phyloP scores from a whole-genome alignment of 2,113 vertebrate genomes.

The Thryonomys swinderianus region DNA sequence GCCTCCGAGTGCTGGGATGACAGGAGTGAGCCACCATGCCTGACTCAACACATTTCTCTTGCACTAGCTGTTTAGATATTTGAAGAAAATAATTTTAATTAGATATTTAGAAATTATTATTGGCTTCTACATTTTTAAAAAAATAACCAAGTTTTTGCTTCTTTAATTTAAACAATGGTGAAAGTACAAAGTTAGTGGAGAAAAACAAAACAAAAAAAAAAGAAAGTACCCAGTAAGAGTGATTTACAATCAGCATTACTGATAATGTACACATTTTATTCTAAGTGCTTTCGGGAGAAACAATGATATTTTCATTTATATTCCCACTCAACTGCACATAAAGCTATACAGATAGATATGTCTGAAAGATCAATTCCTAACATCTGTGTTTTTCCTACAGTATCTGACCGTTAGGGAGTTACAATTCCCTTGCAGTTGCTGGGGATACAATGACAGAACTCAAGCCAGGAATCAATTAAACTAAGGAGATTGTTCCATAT shows the following conservation, averaged over 20 bases:
- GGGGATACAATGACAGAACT: slow-evolving; percentile 83
- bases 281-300: slow-evolving; percentile 8
- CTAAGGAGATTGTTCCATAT: slow-evolving; percentile 79
- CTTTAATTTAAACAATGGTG: background rate
- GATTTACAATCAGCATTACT: slow-evolving; percentile 6
- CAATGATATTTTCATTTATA: slow-evolving; percentile 56
- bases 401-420: slow-evolving; percentile 81
- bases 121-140: background rate
- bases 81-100: slow-evolving; percentile 36
- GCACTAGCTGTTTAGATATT: background rate
- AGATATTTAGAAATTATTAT: background rate
- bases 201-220: background rate
- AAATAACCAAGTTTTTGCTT: background rate
- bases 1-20: too few species aligned
- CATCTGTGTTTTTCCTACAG: slow-evolving; percentile 83
- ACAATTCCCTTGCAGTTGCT: slow-evolving; percentile 72
- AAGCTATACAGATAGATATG: slow-evolving; percentile 32
- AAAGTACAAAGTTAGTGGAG: background rate
- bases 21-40: too few species aligned
- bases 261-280: background rate
- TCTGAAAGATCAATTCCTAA: slow-evolving; percentile 76
- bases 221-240: background rate
- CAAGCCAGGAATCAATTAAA: slow-evolving; percentile 86
- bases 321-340: background rate
- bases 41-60: background rate